These are phyloP conservation scores for Alectura lathami DNA, from an alignment of 2,113 vertebrate genomes.

Conservation along the genomic window DNA sequence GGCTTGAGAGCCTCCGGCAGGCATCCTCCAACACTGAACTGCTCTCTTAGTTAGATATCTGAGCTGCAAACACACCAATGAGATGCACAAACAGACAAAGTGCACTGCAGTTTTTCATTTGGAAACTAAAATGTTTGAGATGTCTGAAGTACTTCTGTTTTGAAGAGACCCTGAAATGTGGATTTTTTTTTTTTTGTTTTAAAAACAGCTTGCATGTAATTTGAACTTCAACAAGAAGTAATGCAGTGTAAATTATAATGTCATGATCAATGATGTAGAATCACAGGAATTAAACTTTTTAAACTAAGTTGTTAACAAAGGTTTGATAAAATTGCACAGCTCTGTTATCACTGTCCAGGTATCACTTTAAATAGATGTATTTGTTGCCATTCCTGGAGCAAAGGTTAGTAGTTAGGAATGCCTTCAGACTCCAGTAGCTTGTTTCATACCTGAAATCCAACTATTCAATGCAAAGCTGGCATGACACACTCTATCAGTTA, in stretches of 20 bases:
- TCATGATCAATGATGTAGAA: neutral
- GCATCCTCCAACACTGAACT: too few relatives aligned
- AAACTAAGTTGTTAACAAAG: neutral
- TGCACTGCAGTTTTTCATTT: neutral
- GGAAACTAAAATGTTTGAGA: neutral
- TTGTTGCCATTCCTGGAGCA: neutral
- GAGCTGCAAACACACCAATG: neutral
- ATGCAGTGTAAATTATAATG: neutral
- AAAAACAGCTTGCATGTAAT: neutral
- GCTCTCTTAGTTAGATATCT: neutral
- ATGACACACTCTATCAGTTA: neutral
- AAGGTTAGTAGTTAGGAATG: neutral
- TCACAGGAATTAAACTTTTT: neutral
- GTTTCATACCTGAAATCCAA: neutral
- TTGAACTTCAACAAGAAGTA: neutral
- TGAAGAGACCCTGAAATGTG: neutral
- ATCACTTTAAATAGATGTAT: neutral
- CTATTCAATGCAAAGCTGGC: neutral
- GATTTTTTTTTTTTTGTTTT: rapidly evolving
- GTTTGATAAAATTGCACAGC: neutral
- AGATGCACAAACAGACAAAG: neutral
- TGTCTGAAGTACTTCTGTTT: neutral
- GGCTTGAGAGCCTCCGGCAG: too few relatives aligned
- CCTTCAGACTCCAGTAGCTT: neutral
- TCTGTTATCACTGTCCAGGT: neutral